A percentile compares a stretch with the other conserved stretches of the same genome.
Conservation (phyloP, 2,113 vertebrate species). For the Noturus placidus region DNA sequence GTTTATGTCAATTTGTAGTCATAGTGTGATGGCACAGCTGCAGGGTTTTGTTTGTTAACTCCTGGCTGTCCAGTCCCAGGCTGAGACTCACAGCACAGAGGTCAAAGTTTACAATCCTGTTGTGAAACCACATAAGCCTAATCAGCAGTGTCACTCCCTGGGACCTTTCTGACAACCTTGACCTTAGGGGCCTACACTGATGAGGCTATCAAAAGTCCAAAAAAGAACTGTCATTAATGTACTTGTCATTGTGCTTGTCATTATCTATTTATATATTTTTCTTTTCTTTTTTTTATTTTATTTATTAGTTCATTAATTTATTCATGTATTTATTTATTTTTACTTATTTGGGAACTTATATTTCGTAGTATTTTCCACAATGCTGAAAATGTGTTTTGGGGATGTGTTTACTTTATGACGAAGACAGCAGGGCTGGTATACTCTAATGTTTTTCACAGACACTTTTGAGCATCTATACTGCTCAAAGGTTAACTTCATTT, state of each 20-base stretch:
- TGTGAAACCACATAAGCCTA: conserved; percentile 56
- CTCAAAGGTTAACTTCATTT: conserved; percentile 45
- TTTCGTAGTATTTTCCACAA: neutral
- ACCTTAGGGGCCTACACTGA: conserved; percentile 51
- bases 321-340: conserved; percentile 8
- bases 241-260: neutral
- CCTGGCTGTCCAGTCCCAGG: conserved; percentile 52
- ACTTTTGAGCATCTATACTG: conserved; percentile 30
- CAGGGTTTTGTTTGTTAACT: conserved; percentile 41
- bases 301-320: neutral
- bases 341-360: conserved; percentile 31
- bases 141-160: conserved; percentile 41
- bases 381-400: conserved; percentile 57
- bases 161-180: conserved; percentile 66
- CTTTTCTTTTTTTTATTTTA: neutral
- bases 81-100: conserved; percentile 52
- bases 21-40: conserved; percentile 31
- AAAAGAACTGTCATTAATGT: conserved; percentile 50
- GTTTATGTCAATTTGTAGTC: conserved; percentile 69
- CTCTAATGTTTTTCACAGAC: conserved; percentile 70
- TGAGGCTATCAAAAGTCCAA: conserved; percentile 44
- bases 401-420: conserved; percentile 61
- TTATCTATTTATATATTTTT: neutral
- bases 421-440: conserved; percentile 52
- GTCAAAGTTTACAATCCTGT: conserved; percentile 61